Conservation (phyloP, 2,888 invertebrate species). For the Boloria euphrosyne region DNA sequence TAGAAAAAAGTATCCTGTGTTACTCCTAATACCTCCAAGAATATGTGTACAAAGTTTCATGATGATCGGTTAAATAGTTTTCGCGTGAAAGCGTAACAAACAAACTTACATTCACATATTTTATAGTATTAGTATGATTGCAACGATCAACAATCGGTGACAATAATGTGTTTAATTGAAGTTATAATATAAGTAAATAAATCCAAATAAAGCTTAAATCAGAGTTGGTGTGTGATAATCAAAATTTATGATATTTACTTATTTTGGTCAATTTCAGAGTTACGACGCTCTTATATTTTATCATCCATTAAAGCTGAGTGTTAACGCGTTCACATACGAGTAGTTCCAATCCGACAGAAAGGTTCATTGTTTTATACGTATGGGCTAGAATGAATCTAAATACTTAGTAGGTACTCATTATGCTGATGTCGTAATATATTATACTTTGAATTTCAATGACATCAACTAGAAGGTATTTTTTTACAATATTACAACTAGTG, state of each 20-base stretch:
- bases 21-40: no score
- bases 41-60: no score
- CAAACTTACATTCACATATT: no score
- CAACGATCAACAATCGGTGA: no score
- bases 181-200: not conserved
- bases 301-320: conserved; percentile 23
- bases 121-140: no score
- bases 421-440: conserved; percentile 4
- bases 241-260: conserved; percentile 26
- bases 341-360: conserved; percentile 18
- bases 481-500: not conserved
- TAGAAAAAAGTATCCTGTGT: no score
- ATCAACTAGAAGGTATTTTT: not conserved
- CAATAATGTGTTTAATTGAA: no score
- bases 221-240: conserved; percentile 24
- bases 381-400: conserved; percentile 14
- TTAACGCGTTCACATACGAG: conserved; percentile 17
- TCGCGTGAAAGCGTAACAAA: no score
- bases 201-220: conserved; percentile 13
- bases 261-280: conserved; percentile 25
- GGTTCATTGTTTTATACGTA: not conserved
- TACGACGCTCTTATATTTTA: conserved; percentile 29
- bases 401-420: not conserved
- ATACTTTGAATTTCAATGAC: conserved; percentile 5
- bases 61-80: no score